Base-by-base conservation (phyloP, 2,797 vertebrate genomes). In the Ctenopoma kingsleyae region DNA sequence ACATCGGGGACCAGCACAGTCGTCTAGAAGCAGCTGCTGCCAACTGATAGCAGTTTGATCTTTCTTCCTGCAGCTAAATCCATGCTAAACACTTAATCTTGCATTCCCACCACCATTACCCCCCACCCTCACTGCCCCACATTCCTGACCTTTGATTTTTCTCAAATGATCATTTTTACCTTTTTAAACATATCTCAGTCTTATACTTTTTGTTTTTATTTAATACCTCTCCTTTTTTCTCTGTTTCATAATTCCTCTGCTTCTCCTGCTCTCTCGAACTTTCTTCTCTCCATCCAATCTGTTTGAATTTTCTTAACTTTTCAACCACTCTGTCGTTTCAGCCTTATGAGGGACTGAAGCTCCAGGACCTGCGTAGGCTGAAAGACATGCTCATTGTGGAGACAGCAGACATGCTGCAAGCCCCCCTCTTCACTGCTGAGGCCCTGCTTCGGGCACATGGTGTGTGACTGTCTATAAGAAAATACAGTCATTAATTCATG, bases 351-450 rank as follows among this genome's bases (percentile, higher is more conserved):
- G 98, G 98, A 62, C 90, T 99, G 74, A 95, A 97, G 76, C 96
- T 97, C 74, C 98, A 99, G 90, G 98, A 99, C 86, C 92, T 99
- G 77, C 95, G 98, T 62, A 93, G 94, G 74, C 92, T 99, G 71
- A 99, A 99, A 92, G 98, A 99, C 90, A 99, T 99, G 98, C 90
- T 99, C 89, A 99, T 99, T 0, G 98, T 99, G 85, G 98, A 99
- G 91, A 98, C 98, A 0, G 98, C 98, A 41, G 98, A 99, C 93
- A 99, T 99, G 98, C 95, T 99, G 62, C 98, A 99, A 87, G 97
- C 97, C n/a, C 98, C 98, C 0, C 96, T 99, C 12, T 99, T 99
- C 79, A 99, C 98, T 49, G 97, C 98, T 41, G 98, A 99, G 89
- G 98, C 98, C 71, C 94, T 99, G 66, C 98, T 99, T 82, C 93